Evolutionary conservation across 2,113 vertebrate species (phyloP), one percentile per base, ranked within the genome.

Genomic region (Peucedramus taeniatus): DNA sequence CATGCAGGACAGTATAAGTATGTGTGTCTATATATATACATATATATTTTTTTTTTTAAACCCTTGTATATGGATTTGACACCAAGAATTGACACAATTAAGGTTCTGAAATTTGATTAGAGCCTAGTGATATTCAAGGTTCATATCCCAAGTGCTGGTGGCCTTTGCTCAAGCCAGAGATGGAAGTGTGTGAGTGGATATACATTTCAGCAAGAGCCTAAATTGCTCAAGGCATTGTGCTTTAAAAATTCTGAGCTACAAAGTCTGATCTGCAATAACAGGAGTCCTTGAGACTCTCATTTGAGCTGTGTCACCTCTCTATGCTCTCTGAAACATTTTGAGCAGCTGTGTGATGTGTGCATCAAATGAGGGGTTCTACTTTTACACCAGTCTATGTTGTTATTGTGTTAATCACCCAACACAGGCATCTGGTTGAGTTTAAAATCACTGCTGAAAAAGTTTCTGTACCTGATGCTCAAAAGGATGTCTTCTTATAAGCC

Each of bases 151-250:
- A 69, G 11, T 33, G 12, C 9, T 89, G 42, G 14, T 5, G 76
- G 39, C 19, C 35, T 71, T 82, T 94, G 8, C 59, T 91, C 15
- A 40, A 30, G 33, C 31, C 7, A 14, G 72, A 82, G 23, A 3
- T 31, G 7, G 20, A 64, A 71, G 22, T 15, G 33, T 82, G 8
- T 51, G 35, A 30, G 7, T 23, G 11, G 23, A 63, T 27, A 39
- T 5, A 35, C 16, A 13, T 47, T 87, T 53, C 35, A 83, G 20
- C 0, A 0, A 65, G 9, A 81, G 19, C 24, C 69, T 40, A 49
- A 47, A 71, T 27, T 3, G 1, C 45, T 81, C 31, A 66, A 53
- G 44, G 20, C 27, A 40, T 23, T 8, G 2, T 42, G n/a, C 42
- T 78, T 75, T 45, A 78, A 84, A 84, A 33, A 33, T n/a, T 22